Base-by-base conservation (phyloP, 1,140 invertebrate species). In the Thaumetopoea pityocampa region DNA sequence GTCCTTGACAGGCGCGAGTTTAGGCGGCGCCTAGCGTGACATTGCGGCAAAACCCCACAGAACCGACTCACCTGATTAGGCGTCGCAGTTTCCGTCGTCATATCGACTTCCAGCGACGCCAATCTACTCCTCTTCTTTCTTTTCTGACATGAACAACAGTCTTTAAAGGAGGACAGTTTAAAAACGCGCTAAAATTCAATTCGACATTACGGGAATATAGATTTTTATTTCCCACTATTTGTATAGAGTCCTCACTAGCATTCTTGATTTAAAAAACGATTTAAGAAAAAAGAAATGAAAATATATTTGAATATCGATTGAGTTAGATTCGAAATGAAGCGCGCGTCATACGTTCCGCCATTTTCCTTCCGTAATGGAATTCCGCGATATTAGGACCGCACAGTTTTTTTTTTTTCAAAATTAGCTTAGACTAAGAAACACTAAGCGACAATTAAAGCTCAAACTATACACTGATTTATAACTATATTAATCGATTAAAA, bases 51-150 rank as follows among this genome's bases (percentile, higher is more conserved):
- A 62, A 43, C 9, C 8, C 10, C 12, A 14, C 28, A 1, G 17
- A 3, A 3, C 6, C 17, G n/a, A 53, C 59, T 51, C 57, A 82
- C 78, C 78, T 82, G 78, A 32, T 56, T 79, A 40, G 78, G 78
- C 72, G 78, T 74, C 62, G 73, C 77, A 49, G 74, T 76, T 46
- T 82, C 78, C 24, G 78, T 82, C 42, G 74, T 82, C 78, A 82
- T 82, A 38, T 71, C 51, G 24, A 28, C 64, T 42, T 61, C 63
- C 45, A 57, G 34, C 29, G 63, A 61, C 28, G 62, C 58, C 23
- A 67, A 35, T 38, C 65, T 74, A 72, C 50, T 64, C 61, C 47
- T 67, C 63, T 50, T 67, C 62, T 55, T 61, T 55, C 47, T 55
- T 50, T 55, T 58, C 56, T 62, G 58, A 77, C 77, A 81, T 77